Percentiles rank a stretch among this genome's conserved stretches.
phyloP scores from a whole-genome alignment of 2,888 invertebrate species.

The Diplazon laetatorius region DNA sequence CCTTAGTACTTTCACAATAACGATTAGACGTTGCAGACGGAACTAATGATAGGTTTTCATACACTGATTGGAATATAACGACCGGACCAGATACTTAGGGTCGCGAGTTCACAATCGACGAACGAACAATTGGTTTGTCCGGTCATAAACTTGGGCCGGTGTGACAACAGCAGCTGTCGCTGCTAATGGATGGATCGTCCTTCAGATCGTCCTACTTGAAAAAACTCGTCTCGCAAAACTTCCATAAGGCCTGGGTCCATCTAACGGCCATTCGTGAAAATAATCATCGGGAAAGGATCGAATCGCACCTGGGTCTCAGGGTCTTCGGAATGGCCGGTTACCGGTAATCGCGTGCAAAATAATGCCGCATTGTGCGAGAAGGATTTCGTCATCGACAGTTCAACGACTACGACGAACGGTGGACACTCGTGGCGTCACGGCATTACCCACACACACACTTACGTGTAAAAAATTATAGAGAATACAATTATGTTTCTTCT shows the following conservation, averaged over 20 bases:
- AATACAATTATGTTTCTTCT: constrained; percentile 26
- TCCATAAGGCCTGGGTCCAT: constrained; percentile 26
- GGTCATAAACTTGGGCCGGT: too few species aligned
- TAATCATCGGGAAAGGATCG: constrained; percentile 5
- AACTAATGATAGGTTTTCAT: too few species aligned
- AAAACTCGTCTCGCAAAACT: constrained; percentile 15
- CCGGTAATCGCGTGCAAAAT: neutral
- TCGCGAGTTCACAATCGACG: too few species aligned
- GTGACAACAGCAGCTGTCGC: too few species aligned
- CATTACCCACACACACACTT: neutral
- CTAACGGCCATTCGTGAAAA: neutral
- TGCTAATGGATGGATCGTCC: neutral
- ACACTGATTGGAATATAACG: too few species aligned
- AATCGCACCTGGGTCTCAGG: constrained; percentile 20
- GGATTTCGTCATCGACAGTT: constrained; percentile 36
- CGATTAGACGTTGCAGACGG: too few species aligned
- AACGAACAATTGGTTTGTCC: too few species aligned
- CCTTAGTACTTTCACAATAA: too few species aligned
- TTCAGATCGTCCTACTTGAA: constrained; percentile 28
- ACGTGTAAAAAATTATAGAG: constrained; percentile 17
- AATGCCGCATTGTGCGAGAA: constrained; percentile 15
- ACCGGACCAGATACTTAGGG: too few species aligned
- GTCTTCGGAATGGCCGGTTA: neutral
- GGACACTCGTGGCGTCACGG: constrained; percentile 25
- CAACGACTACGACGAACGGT: constrained; percentile 26